phyloP scores from a whole-genome alignment of 2,797 vertebrate species.

The Sparus aurata region DNA sequence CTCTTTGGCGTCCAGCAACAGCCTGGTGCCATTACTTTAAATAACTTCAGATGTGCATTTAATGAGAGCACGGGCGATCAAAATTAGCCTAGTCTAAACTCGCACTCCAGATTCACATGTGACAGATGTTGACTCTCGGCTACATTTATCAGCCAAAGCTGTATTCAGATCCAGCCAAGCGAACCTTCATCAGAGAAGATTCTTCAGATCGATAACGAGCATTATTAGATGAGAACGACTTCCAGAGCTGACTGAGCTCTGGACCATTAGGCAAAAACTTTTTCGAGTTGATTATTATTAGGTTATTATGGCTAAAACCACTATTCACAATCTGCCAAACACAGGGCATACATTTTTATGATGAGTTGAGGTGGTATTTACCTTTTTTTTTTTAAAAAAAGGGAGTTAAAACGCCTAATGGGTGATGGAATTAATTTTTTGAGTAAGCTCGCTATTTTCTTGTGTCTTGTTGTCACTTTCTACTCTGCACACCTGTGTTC shows the following conservation, averaged over 20 bases:
- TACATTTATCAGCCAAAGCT: conserved; percentile 29
- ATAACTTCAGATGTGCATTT: conserved; percentile 38
- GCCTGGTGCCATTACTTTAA: conserved; percentile 25
- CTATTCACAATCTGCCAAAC: not conserved
- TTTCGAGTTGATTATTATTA: not conserved
- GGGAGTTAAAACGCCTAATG: too few species aligned
- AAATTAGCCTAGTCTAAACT: conserved; percentile 45
- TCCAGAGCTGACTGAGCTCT: not conserved
- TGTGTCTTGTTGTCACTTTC: too few species aligned
- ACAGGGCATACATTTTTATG: too few species aligned
- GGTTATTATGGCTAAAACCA: too few species aligned
- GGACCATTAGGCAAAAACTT: not conserved
- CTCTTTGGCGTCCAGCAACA: conserved; percentile 10
- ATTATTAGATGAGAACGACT: not conserved
- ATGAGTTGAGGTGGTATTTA: too few species aligned
- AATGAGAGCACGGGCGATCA: conserved; percentile 37
- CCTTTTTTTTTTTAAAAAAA: too few species aligned
- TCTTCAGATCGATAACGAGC: not conserved
- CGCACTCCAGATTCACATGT: conserved; percentile 9
- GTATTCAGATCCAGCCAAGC: conserved; percentile 33
- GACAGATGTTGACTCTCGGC: conserved; percentile 6
- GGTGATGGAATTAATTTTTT: too few species aligned
- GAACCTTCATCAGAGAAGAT: conserved; percentile 11
- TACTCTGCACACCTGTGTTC: too few species aligned
- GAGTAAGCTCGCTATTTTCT: too few species aligned